Evolutionary conservation across 2,888 invertebrate genomes (phyloP).

Genomic region (Caenorhabditis japonica): DNA sequence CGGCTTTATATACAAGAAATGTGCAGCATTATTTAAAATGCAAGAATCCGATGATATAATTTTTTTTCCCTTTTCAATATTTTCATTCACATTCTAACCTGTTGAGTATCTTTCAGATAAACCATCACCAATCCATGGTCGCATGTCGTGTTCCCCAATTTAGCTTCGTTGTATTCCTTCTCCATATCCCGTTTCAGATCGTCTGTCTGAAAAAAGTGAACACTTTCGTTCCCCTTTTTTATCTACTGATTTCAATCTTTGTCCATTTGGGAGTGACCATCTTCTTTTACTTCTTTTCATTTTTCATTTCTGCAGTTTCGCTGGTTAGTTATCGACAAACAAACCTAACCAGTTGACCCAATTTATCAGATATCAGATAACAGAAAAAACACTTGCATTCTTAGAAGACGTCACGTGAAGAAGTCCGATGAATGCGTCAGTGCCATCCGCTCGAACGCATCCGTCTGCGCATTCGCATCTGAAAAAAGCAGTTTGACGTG

Average conservation of each 20-base stretch:
- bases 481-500: slow-evolving; percentile 11
- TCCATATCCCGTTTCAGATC: slow-evolving; percentile 66
- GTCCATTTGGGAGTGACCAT: background rate
- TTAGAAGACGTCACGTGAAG: slow-evolving; percentile 67
- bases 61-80: too few species aligned
- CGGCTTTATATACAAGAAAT: too few species aligned
- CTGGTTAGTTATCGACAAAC: too few species aligned
- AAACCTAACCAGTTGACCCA: slow-evolving; percentile 51
- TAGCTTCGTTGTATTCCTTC: slow-evolving; percentile 66
- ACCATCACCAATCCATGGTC: slow-evolving; percentile 74
- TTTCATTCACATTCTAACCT: slow-evolving; percentile 60
- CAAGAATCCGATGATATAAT: too few species aligned
- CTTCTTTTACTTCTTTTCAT: slow-evolving; percentile 10
- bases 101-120: slow-evolving; percentile 70
- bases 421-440: slow-evolving; percentile 66
- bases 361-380: slow-evolving; percentile 45
- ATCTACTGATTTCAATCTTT: background rate
- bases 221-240: background rate
- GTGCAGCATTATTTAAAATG: too few species aligned
- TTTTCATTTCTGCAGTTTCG: too few species aligned
- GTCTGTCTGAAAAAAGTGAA: slow-evolving; percentile 52
- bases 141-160: slow-evolving; percentile 70
- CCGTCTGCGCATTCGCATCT: slow-evolving; percentile 67
- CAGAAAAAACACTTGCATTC: slow-evolving; percentile 59
- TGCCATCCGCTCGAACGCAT: slow-evolving; percentile 61